These are phyloP conservation scores for Urosaurus nigricauda DNA, from an alignment of 2,797 vertebrate genomes.

Conservation along the genomic window DNA sequence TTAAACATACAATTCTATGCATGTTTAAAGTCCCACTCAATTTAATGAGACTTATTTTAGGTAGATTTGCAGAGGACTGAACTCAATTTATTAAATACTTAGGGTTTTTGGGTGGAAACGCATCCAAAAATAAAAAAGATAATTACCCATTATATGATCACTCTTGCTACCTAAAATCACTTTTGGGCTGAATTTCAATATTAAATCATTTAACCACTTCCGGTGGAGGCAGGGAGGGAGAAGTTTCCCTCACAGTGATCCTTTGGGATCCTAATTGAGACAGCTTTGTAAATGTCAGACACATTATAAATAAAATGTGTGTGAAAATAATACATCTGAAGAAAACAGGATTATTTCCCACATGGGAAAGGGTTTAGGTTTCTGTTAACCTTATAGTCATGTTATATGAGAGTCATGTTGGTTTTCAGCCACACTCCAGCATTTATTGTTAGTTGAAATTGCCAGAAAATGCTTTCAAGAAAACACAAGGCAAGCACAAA, in stretches of 20 bases:
- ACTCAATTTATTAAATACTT: not conserved
- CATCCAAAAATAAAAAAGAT: not conserved
- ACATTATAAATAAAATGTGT: slow-evolving; percentile 54
- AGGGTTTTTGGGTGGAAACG: not conserved
- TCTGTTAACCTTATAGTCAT: slow-evolving; percentile 12
- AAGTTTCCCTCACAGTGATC: not conserved
- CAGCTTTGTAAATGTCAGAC: slow-evolving; percentile 63
- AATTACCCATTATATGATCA: not conserved
- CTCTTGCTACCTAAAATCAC: not conserved
- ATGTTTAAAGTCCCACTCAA: not conserved
- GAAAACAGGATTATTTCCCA: slow-evolving; percentile 24
- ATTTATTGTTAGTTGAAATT: slow-evolving; percentile 48
- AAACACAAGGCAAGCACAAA: slow-evolving; percentile 43
- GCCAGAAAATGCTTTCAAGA: slow-evolving; percentile 32
- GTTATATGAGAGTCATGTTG: slow-evolving; percentile 46
- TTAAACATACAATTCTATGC: no score
- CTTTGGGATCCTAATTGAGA: slow-evolving; percentile 51
- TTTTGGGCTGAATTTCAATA: not conserved
- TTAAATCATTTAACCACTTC: slow-evolving; percentile 8
- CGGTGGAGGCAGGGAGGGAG: not conserved
- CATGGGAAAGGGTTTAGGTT: slow-evolving; percentile 44
- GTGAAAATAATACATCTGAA: slow-evolving; percentile 32
- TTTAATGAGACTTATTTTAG: not conserved
- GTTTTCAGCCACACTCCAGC: slow-evolving; percentile 36
- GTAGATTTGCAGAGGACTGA: not conserved